phyloP scores from a whole-genome alignment of 1,140 invertebrate genomes.

The Drepana arcuata region DNA sequence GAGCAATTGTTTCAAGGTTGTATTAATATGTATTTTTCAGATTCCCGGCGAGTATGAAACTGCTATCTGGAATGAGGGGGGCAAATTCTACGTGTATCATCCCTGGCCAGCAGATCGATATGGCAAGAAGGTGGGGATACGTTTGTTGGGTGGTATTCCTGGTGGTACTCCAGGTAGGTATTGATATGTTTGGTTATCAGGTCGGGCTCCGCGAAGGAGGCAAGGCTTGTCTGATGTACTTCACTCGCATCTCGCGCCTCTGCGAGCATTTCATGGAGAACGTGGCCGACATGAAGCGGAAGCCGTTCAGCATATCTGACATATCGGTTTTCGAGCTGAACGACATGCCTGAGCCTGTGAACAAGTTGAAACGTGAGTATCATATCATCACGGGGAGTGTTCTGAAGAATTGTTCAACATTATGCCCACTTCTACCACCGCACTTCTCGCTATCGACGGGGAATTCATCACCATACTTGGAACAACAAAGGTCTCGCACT shows the following conservation, averaged over 20 bases:
- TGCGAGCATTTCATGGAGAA: constrained; percentile 61
- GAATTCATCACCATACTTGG: no score
- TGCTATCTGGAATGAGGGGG: constrained; percentile 54
- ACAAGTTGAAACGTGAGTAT: constrained; percentile 65
- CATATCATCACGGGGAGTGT: no score
- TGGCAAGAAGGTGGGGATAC: constrained; percentile 43
- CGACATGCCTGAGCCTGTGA: constrained; percentile 59
- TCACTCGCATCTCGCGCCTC: constrained; percentile 26
- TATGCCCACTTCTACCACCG: no score
- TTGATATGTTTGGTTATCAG: no score
- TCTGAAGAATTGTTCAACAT: no score
- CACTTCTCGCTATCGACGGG: no score
- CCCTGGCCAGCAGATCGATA: constrained; percentile 55
- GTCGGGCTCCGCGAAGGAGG: constrained; percentile 50
- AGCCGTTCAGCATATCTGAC: constrained; percentile 65
- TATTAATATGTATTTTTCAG: constrained; percentile 21
- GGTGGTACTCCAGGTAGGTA: no score
- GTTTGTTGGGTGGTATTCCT: no score
- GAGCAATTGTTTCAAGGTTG: no score
- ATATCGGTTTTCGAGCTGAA: constrained; percentile 49
- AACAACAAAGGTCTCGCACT: no score
- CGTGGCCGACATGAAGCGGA: constrained; percentile 38
- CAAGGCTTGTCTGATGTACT: constrained; percentile 49
- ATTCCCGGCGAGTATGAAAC: constrained; percentile 54
- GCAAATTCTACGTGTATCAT: constrained; percentile 51